Evolutionary conservation across 2,797 vertebrate genomes (phyloP).

Genomic region (Brachyrhaphis roseni): DNA sequence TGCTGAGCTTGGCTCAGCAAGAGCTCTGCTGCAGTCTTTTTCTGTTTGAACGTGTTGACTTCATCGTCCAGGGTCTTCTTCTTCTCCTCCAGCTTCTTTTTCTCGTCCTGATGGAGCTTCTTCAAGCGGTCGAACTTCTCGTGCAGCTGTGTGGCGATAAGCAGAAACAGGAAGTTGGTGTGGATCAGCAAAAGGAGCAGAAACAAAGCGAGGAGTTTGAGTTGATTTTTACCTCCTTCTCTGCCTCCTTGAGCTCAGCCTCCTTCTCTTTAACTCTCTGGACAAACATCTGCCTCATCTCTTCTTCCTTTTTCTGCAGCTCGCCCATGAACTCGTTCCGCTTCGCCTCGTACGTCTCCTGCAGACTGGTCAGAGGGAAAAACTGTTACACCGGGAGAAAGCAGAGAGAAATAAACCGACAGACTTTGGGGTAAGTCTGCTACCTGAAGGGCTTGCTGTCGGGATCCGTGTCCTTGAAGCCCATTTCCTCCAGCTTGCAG

Average conservation of each 20-base stretch:
- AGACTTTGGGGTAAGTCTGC: background rate
- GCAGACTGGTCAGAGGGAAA: conserved; percentile 81
- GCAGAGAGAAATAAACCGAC: background rate
- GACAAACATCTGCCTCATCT: conserved; percentile 99
- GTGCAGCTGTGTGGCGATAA: conserved; percentile 82
- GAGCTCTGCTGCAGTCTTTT: conserved; percentile 95
- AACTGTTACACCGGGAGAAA: background rate
- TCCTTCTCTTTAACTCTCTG: conserved; percentile 99
- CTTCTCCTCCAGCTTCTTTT: conserved; percentile 98
- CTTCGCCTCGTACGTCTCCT: conserved; percentile 98
- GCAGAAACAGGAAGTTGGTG: background rate
- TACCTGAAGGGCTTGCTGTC: conserved; percentile 99
- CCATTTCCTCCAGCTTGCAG: conserved; percentile 99
- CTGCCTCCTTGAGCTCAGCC: conserved; percentile 96
- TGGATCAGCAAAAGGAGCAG: background rate
- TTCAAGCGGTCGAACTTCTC: conserved; percentile 99
- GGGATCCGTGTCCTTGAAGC: conserved; percentile 97
- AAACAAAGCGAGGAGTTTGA: background rate
- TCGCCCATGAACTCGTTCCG: conserved; percentile 98
- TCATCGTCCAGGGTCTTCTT: conserved; percentile 95
- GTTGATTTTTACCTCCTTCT: conserved; percentile 88
- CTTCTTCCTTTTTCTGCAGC: conserved; percentile 98
- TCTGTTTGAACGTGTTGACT: conserved; percentile 95
- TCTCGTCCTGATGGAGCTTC: conserved; percentile 98
- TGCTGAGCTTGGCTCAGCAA: conserved; percentile 95